Percentiles rank a stretch among this genome's conserved stretches.
Conservation (phyloP, 2,113 vertebrate species). For the Poeciliopsis prolifica region DNA sequence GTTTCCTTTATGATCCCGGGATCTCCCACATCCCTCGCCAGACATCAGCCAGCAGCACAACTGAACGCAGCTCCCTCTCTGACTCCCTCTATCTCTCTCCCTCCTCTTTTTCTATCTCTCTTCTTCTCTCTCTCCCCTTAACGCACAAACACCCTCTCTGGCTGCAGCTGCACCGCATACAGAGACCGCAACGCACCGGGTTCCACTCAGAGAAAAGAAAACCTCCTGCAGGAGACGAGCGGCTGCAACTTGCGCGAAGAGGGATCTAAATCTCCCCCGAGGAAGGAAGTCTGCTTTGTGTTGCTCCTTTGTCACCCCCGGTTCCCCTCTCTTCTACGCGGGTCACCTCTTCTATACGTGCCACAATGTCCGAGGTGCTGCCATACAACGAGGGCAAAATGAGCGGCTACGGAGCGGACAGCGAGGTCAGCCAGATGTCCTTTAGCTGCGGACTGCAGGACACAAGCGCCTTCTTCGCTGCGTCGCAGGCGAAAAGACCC, state of each 20-base stretch:
- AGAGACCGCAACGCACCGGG: constrained; percentile 26
- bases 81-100: neutral
- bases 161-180: constrained; percentile 44
- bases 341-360: constrained; percentile 31
- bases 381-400: constrained; percentile 98
- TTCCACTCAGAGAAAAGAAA: constrained; percentile 8
- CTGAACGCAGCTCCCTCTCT: constrained; percentile 62
- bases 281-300: constrained; percentile 27
- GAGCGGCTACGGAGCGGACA: constrained; percentile 92
- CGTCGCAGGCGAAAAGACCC: constrained; percentile 95
- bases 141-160: constrained; percentile 11
- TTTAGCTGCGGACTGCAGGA: constrained; percentile 99
- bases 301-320: neutral
- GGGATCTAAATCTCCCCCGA: constrained; percentile 32
- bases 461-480: constrained; percentile 92
- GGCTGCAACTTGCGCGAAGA: constrained; percentile 15
- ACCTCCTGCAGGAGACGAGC: constrained; percentile 21
- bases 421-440: constrained; percentile 93
- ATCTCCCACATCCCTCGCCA: constrained; percentile 87
- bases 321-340: neutral
- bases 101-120: too few species aligned
- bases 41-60: constrained; percentile 75
- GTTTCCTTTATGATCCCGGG: constrained; percentile 96
- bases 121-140: constrained; percentile 3
- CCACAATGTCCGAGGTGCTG: constrained; percentile 94